Base-by-base conservation (phyloP, 1,140 invertebrate species). In the Trichomalopsis sarcophagae region DNA sequence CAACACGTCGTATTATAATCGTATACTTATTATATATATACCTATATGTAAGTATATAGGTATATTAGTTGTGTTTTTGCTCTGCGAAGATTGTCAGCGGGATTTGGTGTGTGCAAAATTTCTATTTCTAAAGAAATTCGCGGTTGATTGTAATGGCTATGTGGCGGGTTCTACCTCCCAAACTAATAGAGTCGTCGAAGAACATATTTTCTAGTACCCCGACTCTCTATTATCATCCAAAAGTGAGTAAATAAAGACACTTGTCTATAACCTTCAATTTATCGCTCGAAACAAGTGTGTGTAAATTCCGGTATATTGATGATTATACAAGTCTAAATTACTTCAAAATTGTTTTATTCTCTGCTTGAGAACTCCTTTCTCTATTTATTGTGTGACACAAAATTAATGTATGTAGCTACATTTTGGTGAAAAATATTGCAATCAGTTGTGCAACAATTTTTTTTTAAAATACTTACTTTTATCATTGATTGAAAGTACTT, bases 171-270 rank as follows among this genome's bases (percentile, higher is more conserved):
- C 85, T 93, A 84, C 90, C 92, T 66, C 82, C 89, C 2, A 88
- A 89, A 40, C 83, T 93, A 7, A 84, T 90, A 10, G 87, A 84
- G 77, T 86, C 89, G n/a, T 89, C 92, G 6, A 90, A 90, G 62
- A 86, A 88, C 66, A 55, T 91, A 47, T 93, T 90, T 7, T 86
- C 87, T 14, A 93, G 92, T 68, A 89, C 91, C 27, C 92, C 92
- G 5, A 84, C 87, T 75, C 86, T 91, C 55, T 90, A 85, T 81
- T 94, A 94, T 91, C 93, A 94, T 84, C 90, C 91, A 84, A 94
- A 94, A 86, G 93, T 94, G 90, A 91, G 89, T 92, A 83, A 68
- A 84, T 75, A 23, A 68, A 44, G 23, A 44, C 50, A 30, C 4
- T 40, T 79, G 9, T 81, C 30, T 81, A 40, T 84, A 85, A 82